Percentiles rank a stretch among this genome's conserved stretches.
These are phyloP conservation scores for Anthonomus grandis DNA, from an alignment of 1,140 invertebrate species.

Conservation along the genomic window DNA sequence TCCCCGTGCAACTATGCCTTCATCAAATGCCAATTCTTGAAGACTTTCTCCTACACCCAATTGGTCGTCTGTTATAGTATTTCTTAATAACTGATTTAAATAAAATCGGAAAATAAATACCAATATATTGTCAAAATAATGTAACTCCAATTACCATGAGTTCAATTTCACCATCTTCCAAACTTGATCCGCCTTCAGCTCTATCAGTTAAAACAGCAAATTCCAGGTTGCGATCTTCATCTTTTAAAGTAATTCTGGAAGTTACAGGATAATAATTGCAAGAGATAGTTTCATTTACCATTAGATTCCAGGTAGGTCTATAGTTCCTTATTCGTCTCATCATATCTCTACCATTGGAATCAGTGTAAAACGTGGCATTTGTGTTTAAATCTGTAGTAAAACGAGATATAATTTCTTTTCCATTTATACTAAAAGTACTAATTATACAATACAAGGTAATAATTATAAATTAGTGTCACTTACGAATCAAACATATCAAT, in stretches of 20 bases:
- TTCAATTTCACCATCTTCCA: conserved; percentile 70
- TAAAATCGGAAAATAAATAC: background rate
- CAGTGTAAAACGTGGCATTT: conserved; percentile 81
- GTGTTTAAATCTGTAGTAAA: conserved; percentile 63
- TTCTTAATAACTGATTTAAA: conserved; percentile 68
- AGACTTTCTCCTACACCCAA: conserved; percentile 90
- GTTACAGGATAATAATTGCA: conserved; percentile 94
- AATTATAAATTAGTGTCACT: background rate
- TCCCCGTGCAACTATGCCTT: conserved; percentile 79
- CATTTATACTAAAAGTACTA: conserved; percentile 39
- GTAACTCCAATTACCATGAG: conserved; percentile 62
- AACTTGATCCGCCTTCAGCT: conserved; percentile 78
- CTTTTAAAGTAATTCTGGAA: conserved; percentile 70
- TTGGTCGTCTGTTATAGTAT: conserved; percentile 80
- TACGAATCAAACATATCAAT: conserved; percentile 52
- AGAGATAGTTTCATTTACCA: conserved; percentile 65
- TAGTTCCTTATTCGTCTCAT: conserved; percentile 60
- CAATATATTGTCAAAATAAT: conserved; percentile 10
- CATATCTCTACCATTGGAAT: conserved; percentile 79
- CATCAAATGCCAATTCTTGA: conserved; percentile 74
- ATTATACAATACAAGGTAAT: background rate
- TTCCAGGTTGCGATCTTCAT: conserved; percentile 51
- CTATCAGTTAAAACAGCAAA: conserved; percentile 77
- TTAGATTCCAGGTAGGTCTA: conserved; percentile 68
- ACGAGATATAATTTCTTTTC: conserved; percentile 78